Percentiles rank a stretch among this genome's conserved stretches.
Conservation (phyloP, 2,888 invertebrate genomes). For the Desoria tigrina region DNA sequence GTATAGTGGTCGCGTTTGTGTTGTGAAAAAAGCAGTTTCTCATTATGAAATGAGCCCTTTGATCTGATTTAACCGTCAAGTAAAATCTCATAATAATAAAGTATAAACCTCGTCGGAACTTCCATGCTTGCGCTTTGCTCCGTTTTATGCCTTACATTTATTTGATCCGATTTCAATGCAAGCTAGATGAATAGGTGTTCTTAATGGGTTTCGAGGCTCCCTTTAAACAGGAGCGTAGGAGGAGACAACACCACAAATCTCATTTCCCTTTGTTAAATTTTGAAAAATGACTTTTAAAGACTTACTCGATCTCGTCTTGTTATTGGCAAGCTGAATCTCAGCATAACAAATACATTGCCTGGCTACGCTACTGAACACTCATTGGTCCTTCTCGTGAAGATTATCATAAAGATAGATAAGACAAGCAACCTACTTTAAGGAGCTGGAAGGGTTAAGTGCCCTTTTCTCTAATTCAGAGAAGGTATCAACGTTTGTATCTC, state of each 20-base stretch:
- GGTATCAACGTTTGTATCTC: not conserved
- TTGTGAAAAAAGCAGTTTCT: no score
- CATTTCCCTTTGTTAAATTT: not conserved
- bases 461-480: slow-evolving; percentile 13
- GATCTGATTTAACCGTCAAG: not conserved
- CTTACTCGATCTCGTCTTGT: no score
- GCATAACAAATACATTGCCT: no score
- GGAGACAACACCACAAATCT: not conserved
- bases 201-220: slow-evolving; percentile 10
- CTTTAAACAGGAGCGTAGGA: not conserved
- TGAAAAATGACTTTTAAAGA: no score
- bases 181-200: slow-evolving; percentile 13
- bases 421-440: slow-evolving; percentile 1
- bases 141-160: not conserved
- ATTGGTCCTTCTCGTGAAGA: slow-evolving; percentile 1
- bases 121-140: not conserved
- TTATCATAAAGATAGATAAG: slow-evolving; percentile 5
- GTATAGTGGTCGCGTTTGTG: no score
- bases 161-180: slow-evolving; percentile 6
- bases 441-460: slow-evolving; percentile 15
- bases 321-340: no score
- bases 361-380: no score
- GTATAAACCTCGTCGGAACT: slow-evolving; percentile 2
- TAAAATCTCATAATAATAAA: slow-evolving; percentile 4
- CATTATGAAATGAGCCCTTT: not conserved